These are phyloP conservation scores for Neodiprion pinetum DNA, from an alignment of 1,140 invertebrate genomes.

Conservation along the genomic window DNA sequence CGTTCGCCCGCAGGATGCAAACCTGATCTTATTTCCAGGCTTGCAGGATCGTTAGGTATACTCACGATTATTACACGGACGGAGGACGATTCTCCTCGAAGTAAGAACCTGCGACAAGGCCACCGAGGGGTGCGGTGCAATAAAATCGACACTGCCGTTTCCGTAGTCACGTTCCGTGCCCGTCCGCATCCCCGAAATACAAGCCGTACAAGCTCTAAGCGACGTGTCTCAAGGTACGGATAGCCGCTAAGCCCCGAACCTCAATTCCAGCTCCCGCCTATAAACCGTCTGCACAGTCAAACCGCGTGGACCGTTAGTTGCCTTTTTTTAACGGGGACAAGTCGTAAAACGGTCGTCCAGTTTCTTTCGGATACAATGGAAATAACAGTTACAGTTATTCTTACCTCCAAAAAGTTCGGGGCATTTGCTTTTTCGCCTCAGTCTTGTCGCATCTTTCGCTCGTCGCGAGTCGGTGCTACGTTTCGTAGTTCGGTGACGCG, in stretches of 20 bases:
- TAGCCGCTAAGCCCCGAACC: neutral
- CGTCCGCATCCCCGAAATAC: neutral
- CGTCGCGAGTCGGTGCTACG: neutral
- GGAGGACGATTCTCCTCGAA: no score
- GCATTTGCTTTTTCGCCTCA: neutral
- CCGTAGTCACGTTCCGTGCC: neutral
- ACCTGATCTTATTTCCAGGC: no score
- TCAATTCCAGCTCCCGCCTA: conserved; percentile 23
- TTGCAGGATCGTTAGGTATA: no score
- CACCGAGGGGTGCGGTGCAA: no score
- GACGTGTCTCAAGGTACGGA: neutral
- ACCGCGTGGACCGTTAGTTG: conserved; percentile 43
- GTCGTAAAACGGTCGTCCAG: conserved; percentile 46
- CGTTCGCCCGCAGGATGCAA: no score
- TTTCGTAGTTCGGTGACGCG: no score
- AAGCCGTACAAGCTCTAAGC: neutral
- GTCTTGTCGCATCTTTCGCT: neutral
- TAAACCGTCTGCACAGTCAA: neutral
- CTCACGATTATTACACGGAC: no score
- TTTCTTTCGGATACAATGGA: conserved; percentile 44
- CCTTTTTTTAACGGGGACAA: conserved; percentile 35
- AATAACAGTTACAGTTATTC: conserved; percentile 38
- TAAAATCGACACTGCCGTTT: neutral
- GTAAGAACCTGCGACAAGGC: no score
- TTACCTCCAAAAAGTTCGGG: neutral